A percentile compares a stretch with the other conserved stretches of the same genome.
Conservation (phyloP, 2,888 invertebrate species). For the Sphaerophoria rueppellii region DNA sequence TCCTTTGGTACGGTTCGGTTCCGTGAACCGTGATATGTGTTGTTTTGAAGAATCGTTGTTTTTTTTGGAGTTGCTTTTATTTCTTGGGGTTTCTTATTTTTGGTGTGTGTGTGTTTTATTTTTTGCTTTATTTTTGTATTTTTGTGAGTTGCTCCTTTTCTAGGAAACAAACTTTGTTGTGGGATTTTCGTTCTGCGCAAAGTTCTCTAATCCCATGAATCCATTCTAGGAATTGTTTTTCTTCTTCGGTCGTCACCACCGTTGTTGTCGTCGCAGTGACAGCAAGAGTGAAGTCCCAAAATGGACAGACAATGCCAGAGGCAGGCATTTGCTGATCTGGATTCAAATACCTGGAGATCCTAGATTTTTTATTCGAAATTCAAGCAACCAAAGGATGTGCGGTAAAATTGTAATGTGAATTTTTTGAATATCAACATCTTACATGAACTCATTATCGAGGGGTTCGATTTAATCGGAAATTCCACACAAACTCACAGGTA, state of each 20-base stretch:
- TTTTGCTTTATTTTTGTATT: not conserved
- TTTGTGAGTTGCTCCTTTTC: constrained; percentile 51
- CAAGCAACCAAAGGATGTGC: constrained; percentile 21
- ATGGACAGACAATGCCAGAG: constrained; percentile 44
- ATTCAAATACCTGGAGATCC: constrained; percentile 46
- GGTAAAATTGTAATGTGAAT: constrained; percentile 41
- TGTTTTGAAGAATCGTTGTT: constrained; percentile 30
- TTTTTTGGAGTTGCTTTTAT: constrained; percentile 19
- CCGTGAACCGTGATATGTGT: constrained; percentile 7
- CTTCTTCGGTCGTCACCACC: not conserved
- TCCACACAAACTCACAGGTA: constrained; percentile 34
- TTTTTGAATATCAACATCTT: constrained; percentile 37
- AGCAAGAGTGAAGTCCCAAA: constrained; percentile 38
- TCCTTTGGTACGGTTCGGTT: constrained; percentile 26
- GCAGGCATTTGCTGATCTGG: constrained; percentile 45
- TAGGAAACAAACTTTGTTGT: constrained; percentile 55
- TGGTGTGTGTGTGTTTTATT: constrained; percentile 23
- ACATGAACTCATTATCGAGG: constrained; percentile 35
- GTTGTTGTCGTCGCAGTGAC: constrained; percentile 8
- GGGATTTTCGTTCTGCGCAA: constrained; percentile 49
- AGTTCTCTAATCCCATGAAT: constrained; percentile 63
- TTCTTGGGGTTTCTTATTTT: constrained; percentile 4
- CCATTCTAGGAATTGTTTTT: constrained; percentile 60
- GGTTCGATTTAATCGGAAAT: constrained; percentile 43
- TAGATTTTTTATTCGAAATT: constrained; percentile 9